Base-by-base conservation (phyloP, 2,888 invertebrate genomes). In the Phalera bucephala region DNA sequence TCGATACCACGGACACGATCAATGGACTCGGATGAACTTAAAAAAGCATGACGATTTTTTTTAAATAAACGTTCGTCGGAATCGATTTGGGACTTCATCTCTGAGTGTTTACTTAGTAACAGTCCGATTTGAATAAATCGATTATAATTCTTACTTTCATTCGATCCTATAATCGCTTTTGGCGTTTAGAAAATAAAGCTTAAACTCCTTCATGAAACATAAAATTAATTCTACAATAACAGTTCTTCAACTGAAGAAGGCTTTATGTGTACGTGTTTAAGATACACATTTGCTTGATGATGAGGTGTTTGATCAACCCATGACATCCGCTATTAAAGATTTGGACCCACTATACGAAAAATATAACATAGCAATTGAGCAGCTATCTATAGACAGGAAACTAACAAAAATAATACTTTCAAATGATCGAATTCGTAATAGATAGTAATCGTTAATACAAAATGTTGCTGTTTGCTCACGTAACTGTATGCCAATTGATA, bases 31-130 rank as follows among this genome's bases (percentile, higher is more conserved):
- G 62, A 72, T 72, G 75, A 78, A 77, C 78, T 68, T 75, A 32
- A 76, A 81, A 81, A 81, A 80, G 65, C 81, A 76, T 77, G 77
- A 76, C 80, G 72, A 73, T 69, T 70, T 69, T 40, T 64, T 72
- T 74, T 69, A 84, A 86, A 85, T 81, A 84, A 88, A 88, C 76
- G 87, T 75, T 71, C 68, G 65, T 69, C 64, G 72, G 71, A 79
- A 82, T 80, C 76, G 80, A 83, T 85, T 81, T 76, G 74, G 72
- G 70, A 57, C 79, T 75, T 74, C 79, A 80, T 76, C 79, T 72
- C 64, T 36, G 57, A 82, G 80, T 87, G 73, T 88, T 88, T 88
- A 82, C 82, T 84, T 82, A 83, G 86, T 83, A 86, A 86, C 83
- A 86, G 76, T 75, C 77, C 74, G 80, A 72, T 75, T 82, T 78